Evolutionary conservation across 2,888 invertebrate genomes (phyloP).

Genomic region (Endotricha flammealis): DNA sequence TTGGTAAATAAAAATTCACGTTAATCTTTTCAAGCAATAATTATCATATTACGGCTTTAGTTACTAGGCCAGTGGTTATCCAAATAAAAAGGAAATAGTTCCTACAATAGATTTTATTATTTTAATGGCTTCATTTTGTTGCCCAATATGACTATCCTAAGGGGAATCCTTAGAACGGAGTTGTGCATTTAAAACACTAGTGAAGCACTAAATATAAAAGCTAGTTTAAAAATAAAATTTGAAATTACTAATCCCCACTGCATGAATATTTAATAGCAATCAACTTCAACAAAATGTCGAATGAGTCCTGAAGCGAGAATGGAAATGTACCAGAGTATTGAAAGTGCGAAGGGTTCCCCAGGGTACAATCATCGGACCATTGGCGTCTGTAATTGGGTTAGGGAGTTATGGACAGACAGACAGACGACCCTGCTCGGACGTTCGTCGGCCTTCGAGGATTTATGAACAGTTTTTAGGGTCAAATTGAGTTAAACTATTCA

Average conservation of each 20-base stretch:
- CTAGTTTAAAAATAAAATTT: too few species aligned
- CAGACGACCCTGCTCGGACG: conserved; percentile 13
- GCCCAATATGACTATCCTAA: too few species aligned
- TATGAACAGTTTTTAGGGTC: conserved; percentile 5
- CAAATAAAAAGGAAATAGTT: too few species aligned
- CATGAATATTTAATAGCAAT: conserved; percentile 10
- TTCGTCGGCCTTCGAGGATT: conserved; percentile 5
- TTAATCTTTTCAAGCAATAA: too few species aligned
- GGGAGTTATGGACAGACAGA: conserved; percentile 26
- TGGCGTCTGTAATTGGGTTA: conserved; percentile 39
- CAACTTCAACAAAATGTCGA: neutral
- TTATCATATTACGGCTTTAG: too few species aligned
- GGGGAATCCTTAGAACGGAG: too few species aligned
- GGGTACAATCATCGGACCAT: conserved; percentile 41
- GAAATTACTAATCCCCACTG: neutral
- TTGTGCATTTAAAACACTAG: too few species aligned
- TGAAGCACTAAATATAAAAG: too few species aligned
- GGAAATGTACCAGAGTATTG: conserved; percentile 29
- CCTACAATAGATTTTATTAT: too few species aligned
- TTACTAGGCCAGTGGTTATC: too few species aligned
- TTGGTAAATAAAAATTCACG: too few species aligned
- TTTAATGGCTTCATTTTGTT: too few species aligned
- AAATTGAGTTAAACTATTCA: conserved; percentile 10
- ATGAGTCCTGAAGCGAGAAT: conserved; percentile 20
- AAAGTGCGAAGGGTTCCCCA: conserved; percentile 35